Evolutionary conservation across 2,797 vertebrate species (phyloP), one percentile per base, ranked within the genome.

Genomic region (Bradypodion pumilum): DNA sequence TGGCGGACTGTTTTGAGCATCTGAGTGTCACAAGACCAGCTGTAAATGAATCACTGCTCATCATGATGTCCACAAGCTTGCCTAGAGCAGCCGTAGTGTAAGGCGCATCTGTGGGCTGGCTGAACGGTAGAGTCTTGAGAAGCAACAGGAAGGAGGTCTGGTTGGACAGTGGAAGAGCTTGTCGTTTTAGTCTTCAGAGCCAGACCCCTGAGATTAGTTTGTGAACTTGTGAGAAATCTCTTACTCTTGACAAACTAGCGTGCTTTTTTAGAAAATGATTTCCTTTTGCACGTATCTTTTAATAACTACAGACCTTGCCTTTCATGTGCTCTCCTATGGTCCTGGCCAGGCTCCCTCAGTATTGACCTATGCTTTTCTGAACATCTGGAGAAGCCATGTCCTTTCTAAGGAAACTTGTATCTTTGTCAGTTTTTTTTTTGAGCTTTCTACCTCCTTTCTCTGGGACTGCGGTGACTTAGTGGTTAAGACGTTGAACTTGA

Each of bases 21-120:
- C 52, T 56, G n/a, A n/a, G 68, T 65, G 72, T 69, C 62, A 29
- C 79, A 72, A 70, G 63, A 72, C 35, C 6, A 35, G 46, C 46
- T 60, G 35, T 56, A 77, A 32, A 49, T 77, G 65, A 85, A 76
- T 77, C 49, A 29, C 63, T 78, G 74, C 35, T 85, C 65, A 70
- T 68, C 70, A 44, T 10, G 1, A 35, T 60, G 49, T 63, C 27
- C 16, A 76, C 15, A n/a, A 62, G 32, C 49, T 21, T 85, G 79
- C 79, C 42, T 52, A 52, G 32, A 52, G 66, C 52, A 70, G 40
- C 52, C 32, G 3, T 8, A 46, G 62, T 3, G 35, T 44, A 2
- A n/a, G 19, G 69, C 44, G 21, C 72, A 66, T 78, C 44, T 52
- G 37, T 52, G 42, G 16, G 44, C 74, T 72, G 42, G 65, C 25